Evolutionary conservation across 2,797 vertebrate genomes (phyloP).

Genomic region (Rhabdophis nuchalis): DNA sequence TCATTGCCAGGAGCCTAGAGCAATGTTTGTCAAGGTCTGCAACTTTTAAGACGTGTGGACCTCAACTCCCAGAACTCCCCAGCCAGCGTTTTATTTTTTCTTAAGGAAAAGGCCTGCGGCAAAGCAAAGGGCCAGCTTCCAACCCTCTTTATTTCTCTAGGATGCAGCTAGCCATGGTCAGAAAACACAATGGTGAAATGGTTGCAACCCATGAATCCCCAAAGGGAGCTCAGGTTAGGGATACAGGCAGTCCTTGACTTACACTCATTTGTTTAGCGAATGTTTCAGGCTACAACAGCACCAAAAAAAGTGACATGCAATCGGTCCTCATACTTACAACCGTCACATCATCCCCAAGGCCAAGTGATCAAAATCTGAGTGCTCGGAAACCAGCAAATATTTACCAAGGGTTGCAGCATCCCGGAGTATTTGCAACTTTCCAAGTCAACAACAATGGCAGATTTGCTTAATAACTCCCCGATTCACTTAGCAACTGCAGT

Average conservation of each 20-base stretch:
- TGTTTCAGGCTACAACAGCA: background rate
- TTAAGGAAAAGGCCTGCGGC: background rate
- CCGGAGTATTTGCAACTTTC: background rate
- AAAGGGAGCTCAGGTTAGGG: background rate
- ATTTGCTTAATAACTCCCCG: background rate
- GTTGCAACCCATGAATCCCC: background rate
- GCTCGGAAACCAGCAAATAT: background rate
- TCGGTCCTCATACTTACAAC: background rate
- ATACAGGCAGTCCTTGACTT: background rate
- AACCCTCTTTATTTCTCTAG: background rate
- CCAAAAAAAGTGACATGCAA: background rate
- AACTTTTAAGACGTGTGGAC: background rate
- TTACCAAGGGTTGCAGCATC: background rate
- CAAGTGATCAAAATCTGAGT: background rate
- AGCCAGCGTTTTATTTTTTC: background rate
- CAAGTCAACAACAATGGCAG: background rate
- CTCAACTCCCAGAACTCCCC: background rate
- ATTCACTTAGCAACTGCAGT: background rate
- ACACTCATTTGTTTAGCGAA: background rate
- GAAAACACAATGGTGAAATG: background rate
- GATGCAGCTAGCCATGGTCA: background rate
- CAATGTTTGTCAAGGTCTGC: background rate
- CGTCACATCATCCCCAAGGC: background rate
- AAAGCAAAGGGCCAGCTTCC: background rate
- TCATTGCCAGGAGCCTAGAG: background rate